These are phyloP conservation scores for Chrysopilus asiliformis DNA, from an alignment of 2,888 invertebrate species.

Conservation along the genomic window DNA sequence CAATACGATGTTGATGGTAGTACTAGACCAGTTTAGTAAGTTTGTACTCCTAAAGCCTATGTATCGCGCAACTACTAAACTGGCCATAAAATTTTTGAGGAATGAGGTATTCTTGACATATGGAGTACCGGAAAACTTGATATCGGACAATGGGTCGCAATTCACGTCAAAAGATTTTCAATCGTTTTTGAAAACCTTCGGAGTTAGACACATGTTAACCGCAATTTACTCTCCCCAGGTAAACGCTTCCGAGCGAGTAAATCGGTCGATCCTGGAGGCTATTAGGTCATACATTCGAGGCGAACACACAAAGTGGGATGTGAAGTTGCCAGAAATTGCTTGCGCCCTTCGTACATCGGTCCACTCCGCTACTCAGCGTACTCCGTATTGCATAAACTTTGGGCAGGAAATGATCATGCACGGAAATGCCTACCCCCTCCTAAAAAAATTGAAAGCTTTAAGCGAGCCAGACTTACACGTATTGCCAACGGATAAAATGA, in stretches of 20 bases:
- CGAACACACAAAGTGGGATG: constrained; percentile 19
- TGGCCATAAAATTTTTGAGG: constrained; percentile 7
- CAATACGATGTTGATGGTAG: constrained; percentile 7
- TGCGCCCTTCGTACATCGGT: constrained; percentile 20
- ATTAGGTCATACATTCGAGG: constrained; percentile 18
- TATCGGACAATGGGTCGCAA: constrained; percentile 20
- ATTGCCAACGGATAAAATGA: neutral
- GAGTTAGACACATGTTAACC: constrained; percentile 13
- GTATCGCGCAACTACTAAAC: constrained; percentile 1
- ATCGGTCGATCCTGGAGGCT: constrained; percentile 20
- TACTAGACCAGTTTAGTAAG: constrained; percentile 11
- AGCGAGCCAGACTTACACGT: neutral
- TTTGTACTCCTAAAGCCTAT: constrained; percentile 8
- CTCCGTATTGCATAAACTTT: constrained; percentile 17
- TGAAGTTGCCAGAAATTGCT: constrained; percentile 17
- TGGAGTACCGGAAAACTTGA: constrained; percentile 17
- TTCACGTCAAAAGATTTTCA: constrained; percentile 14
- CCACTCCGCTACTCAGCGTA: constrained; percentile 18
- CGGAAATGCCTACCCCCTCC: constrained; percentile 6
- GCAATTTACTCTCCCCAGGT: constrained; percentile 23
- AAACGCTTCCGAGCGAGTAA: constrained; percentile 23
- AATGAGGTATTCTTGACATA: constrained; percentile 18
- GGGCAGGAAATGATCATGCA: constrained; percentile 16
- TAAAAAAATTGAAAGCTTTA: neutral
- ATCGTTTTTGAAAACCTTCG: constrained; percentile 11